Conservation (phyloP, 2,888 invertebrate genomes). For the Diarsia brunnea region DNA sequence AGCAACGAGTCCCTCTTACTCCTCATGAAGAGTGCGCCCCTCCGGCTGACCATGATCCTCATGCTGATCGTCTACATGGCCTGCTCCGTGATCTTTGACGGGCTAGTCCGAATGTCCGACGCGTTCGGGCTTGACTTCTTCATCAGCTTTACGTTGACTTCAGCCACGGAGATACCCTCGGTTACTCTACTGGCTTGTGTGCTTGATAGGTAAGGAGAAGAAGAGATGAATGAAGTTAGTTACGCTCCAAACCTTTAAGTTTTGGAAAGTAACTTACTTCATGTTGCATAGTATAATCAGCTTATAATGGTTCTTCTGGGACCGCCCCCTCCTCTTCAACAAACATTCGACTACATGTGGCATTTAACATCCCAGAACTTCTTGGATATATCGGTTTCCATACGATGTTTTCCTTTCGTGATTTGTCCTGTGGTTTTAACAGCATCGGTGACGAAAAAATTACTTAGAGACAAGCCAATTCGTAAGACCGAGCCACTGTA, state of each 20-base stretch:
- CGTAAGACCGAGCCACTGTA: not conserved
- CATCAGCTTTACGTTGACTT: slow-evolving; percentile 85
- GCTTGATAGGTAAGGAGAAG: slow-evolving; percentile 80
- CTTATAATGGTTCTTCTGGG: not conserved
- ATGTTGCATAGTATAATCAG: not conserved
- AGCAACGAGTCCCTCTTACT: slow-evolving; percentile 79
- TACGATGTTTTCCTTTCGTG: not conserved
- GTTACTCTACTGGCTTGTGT: slow-evolving; percentile 82
- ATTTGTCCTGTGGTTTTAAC: not conserved
- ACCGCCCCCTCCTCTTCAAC: not conserved
- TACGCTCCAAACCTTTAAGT: too few species aligned
- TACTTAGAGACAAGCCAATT: not conserved
- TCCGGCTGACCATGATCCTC: slow-evolving; percentile 78
- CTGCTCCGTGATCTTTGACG: slow-evolving; percentile 85
- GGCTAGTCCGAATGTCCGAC: slow-evolving; percentile 86
- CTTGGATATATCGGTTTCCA: not conserved
- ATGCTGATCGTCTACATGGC: slow-evolving; percentile 84
- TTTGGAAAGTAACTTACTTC: too few species aligned
- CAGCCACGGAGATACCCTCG: slow-evolving; percentile 87
- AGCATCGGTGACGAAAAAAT: not conserved
- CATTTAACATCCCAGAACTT: not conserved
- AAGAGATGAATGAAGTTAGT: too few species aligned
- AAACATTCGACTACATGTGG: not conserved
- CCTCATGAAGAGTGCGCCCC: slow-evolving; percentile 76
- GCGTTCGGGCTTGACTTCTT: slow-evolving; percentile 86